These are phyloP conservation scores for Pogonognathellus flavescens DNA, from an alignment of 1,140 invertebrate species.

Conservation along the genomic window DNA sequence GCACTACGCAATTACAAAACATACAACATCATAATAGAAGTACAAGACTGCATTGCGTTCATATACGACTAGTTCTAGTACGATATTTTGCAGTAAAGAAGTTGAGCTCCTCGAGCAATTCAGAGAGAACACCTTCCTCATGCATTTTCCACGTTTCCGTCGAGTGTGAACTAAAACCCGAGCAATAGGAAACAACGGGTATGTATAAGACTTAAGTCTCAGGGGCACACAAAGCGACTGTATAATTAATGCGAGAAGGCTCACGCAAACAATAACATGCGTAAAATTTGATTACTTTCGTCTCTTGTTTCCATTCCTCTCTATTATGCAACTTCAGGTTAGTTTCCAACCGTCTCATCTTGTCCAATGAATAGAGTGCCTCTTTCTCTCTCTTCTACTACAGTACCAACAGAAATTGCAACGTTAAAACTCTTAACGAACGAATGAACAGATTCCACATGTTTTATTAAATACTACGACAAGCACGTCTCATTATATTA, in stretches of 20 bases:
- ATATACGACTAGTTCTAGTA: too few species aligned
- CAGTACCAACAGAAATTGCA: background rate
- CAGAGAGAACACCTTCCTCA: conserved; percentile 26
- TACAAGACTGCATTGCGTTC: conserved; percentile 11
- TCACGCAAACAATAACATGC: conserved; percentile 53
- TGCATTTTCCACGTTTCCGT: conserved; percentile 42
- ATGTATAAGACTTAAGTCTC: conserved; percentile 4
- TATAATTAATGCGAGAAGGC: conserved; percentile 50
- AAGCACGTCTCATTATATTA: too few species aligned
- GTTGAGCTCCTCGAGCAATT: conserved; percentile 31
- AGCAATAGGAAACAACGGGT: background rate
- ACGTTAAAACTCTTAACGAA: background rate
- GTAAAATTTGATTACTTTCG: conserved; percentile 55
- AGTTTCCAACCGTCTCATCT: conserved; percentile 36
- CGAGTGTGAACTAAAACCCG: conserved; percentile 21
- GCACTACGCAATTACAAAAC: background rate
- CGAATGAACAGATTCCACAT: too few species aligned
- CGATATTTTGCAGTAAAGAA: conserved; percentile 26
- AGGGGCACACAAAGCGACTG: conserved; percentile 21
- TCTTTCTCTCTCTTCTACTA: background rate
- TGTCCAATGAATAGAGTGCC: conserved; percentile 24
- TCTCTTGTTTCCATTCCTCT: conserved; percentile 35
- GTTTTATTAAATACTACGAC: too few species aligned
- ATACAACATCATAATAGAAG: background rate
- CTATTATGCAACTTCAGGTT: conserved; percentile 41